Conservation (phyloP, 2,888 invertebrate species). For the Gastracanthus pulcherrimus region DNA sequence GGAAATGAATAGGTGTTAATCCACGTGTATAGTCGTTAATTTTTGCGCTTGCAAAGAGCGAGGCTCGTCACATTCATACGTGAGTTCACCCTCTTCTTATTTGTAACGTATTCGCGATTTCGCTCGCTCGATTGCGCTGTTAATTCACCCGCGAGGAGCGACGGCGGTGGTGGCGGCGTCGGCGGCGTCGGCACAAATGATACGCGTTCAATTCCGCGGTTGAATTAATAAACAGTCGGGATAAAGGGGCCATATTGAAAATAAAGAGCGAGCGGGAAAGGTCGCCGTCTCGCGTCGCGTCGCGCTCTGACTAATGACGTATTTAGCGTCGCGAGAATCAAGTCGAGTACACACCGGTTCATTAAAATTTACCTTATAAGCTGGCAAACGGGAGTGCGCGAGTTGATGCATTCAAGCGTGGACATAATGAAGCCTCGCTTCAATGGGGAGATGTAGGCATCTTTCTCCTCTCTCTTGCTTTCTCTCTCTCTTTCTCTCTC, state of each 20-base stretch:
- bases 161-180: no score
- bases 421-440: slow-evolving; percentile 73
- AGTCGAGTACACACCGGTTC: slow-evolving; percentile 70
- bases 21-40: slow-evolving; percentile 1
- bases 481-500: not conserved
- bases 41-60: not conserved
- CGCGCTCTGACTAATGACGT: slow-evolving; percentile 72
- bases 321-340: slow-evolving; percentile 69
- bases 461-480: slow-evolving; percentile 6
- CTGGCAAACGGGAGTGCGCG: slow-evolving; percentile 60
- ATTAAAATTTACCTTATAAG: slow-evolving; percentile 76
- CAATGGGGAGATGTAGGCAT: slow-evolving; percentile 65
- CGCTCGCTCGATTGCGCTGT: slow-evolving; percentile 67
- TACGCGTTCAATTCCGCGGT: slow-evolving; percentile 72
- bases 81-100: not conserved
- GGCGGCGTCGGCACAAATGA: slow-evolving; percentile 69
- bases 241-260: slow-evolving; percentile 63
- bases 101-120: slow-evolving; percentile 37
- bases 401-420: slow-evolving; percentile 71
- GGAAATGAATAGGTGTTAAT: not conserved
- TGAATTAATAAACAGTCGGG: slow-evolving; percentile 73
- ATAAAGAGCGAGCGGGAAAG: slow-evolving; percentile 30
- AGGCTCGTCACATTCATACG: slow-evolving; percentile 3
- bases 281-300: slow-evolving; percentile 6
- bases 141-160: slow-evolving; percentile 63